phyloP scores from a whole-genome alignment of 1,140 invertebrate genomes.

The Pseudomyrmex cubaensis region DNA sequence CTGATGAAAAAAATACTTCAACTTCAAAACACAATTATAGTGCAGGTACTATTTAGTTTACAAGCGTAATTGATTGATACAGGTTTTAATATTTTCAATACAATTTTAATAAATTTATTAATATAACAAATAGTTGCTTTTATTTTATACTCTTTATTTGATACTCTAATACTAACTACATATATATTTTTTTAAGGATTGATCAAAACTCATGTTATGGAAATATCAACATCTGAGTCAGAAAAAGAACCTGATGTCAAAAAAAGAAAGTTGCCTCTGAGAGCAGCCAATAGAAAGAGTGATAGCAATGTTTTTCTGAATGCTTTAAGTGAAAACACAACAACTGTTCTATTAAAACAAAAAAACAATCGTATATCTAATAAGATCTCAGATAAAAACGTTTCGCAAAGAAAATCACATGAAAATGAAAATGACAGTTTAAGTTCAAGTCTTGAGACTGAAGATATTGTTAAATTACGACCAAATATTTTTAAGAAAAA shows the following conservation, averaged over 20 bases:
- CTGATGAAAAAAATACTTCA: not conserved
- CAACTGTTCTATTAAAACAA: not conserved
- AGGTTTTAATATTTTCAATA: no score
- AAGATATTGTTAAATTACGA: constrained; percentile 35
- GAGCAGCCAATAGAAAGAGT: not conserved
- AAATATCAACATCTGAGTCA: constrained; percentile 32
- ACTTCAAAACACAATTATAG: not conserved
- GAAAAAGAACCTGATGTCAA: constrained; percentile 5
- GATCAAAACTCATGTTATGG: not conserved
- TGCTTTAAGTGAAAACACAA: not conserved
- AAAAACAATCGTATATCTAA: no score
- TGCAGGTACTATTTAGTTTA: not conserved
- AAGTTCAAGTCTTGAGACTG: not conserved
- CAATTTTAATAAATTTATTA: not conserved
- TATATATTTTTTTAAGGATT: constrained; percentile 11
- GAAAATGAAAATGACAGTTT: not conserved
- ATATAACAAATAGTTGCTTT: no score
- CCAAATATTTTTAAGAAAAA: constrained; percentile 45
- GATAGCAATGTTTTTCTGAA: constrained; percentile 36
- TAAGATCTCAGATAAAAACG: not conserved
- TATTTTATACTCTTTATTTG: no score
- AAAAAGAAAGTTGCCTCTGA: constrained; percentile 31
- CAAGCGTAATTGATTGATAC: not conserved
- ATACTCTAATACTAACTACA: not conserved
- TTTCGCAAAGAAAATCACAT: not conserved